Evolutionary conservation across 64 coral and sea anemone genomes (phyloP).

Genomic region (Cladopsammia gracilis): DNA sequence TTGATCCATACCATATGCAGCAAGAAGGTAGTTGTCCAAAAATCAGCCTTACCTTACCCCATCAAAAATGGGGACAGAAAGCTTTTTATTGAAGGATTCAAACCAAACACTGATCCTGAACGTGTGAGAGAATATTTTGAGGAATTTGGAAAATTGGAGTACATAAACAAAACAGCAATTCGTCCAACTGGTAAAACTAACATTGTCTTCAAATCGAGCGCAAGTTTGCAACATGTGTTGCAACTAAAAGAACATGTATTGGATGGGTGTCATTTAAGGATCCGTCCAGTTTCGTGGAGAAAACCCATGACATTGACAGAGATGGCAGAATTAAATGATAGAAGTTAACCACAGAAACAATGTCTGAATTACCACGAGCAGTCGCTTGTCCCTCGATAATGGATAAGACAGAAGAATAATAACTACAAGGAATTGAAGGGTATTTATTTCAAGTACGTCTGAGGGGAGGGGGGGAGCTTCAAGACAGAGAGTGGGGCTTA

Average conservation of each 20-base stretch:
- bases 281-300: conserved; percentile 1
- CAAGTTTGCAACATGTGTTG: conserved; percentile 13
- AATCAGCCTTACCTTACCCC: neutral
- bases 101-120: conserved; percentile 15
- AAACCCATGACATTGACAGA: neutral
- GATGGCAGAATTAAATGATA: neutral
- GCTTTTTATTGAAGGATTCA: conserved; percentile 8
- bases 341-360: too few species aligned
- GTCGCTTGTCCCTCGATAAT: too few species aligned
- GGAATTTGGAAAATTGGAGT: neutral
- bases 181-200: conserved; percentile 5
- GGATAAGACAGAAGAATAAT: too few species aligned
- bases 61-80: neutral
- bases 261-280: neutral
- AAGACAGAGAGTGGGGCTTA: too few species aligned
- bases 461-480: too few species aligned
- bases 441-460: too few species aligned
- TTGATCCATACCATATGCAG: neutral
- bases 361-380: too few species aligned
- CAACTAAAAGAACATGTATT: conserved; percentile 1
- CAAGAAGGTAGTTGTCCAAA: conserved; percentile 19
- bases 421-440: too few species aligned
- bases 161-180: neutral
- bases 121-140: conserved; percentile 13
- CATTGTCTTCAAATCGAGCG: neutral